These are phyloP conservation scores for Caenorhabditis panamensis DNA, from an alignment of 2,888 invertebrate genomes.

Conservation along the genomic window DNA sequence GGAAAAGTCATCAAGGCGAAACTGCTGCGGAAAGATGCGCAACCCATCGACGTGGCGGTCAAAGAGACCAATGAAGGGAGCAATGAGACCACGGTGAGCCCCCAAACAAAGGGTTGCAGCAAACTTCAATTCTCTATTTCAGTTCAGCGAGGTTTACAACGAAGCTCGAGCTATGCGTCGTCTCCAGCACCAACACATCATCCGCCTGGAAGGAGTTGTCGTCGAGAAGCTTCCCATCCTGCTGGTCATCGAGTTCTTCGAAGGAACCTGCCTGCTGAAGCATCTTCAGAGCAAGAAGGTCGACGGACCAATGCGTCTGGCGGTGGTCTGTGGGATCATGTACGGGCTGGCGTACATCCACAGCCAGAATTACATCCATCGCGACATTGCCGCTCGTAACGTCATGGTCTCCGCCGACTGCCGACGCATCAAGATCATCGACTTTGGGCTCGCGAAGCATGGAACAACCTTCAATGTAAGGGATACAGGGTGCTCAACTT, in stretches of 20 bases:
- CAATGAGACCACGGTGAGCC: conserved; percentile 15
- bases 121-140: too few relatives aligned
- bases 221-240: conserved; percentile 39
- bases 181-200: conserved; percentile 37
- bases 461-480: conserved; percentile 16
- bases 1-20: conserved; percentile 47
- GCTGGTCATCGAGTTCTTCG: conserved; percentile 45
- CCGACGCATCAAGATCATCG: conserved; percentile 45
- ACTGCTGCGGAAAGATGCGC: neutral
- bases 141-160: conserved; percentile 24
- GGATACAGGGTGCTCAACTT: neutral
- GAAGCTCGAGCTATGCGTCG: conserved; percentile 46
- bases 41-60: conserved; percentile 30
- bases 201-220: conserved; percentile 41
- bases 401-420: conserved; percentile 40
- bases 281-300: conserved; percentile 24
- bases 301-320: conserved; percentile 9
- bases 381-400: conserved; percentile 56
- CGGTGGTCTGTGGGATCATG: conserved; percentile 36
- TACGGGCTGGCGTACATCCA: conserved; percentile 43
- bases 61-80: conserved; percentile 13
- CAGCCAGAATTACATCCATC: conserved; percentile 35
- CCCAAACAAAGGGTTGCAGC: too few relatives aligned
- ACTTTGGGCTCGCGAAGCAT: conserved; percentile 45
- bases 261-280: conserved; percentile 28